Percentiles rank a stretch among this genome's conserved stretches.
phyloP scores from a whole-genome alignment of 2,797 vertebrate species.

The Galagoides demidoff region DNA sequence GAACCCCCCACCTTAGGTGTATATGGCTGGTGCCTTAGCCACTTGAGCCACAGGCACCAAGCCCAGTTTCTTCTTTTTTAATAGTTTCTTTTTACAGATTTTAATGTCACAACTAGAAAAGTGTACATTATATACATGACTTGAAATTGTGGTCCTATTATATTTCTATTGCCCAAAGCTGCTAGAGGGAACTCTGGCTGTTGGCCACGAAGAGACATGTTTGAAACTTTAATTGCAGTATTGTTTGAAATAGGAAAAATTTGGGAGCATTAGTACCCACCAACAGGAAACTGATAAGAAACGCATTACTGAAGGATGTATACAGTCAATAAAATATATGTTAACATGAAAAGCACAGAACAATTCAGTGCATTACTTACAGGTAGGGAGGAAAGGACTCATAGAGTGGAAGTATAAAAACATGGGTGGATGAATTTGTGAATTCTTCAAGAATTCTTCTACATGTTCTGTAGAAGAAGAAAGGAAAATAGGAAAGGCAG shows the following conservation, averaged over 20 bases:
- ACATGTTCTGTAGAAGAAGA: not conserved
- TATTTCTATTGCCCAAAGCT: not conserved
- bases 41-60: too few species aligned
- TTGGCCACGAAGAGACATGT: not conserved
- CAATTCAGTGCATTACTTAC: not conserved
- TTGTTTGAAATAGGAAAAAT: not conserved
- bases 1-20: too few species aligned
- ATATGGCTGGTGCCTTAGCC: too few species aligned
- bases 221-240: not conserved
- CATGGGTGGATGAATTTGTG: not conserved
- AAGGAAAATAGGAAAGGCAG: accelerated
- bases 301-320: not conserved
- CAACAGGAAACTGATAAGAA: not conserved
- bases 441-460: not conserved
- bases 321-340: not conserved
- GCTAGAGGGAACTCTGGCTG: not conserved
- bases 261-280: not conserved
- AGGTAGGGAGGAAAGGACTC: not conserved
- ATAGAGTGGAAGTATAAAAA: not conserved
- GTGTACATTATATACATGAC: not conserved
- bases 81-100: not conserved
- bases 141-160: not conserved
- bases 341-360: not conserved
- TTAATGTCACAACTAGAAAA: not conserved
- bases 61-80: not conserved